A percentile compares a stretch with the other conserved stretches of the same genome.
These are phyloP conservation scores for Hyles lineata DNA, from an alignment of 2,888 invertebrate genomes.

Conservation along the genomic window DNA sequence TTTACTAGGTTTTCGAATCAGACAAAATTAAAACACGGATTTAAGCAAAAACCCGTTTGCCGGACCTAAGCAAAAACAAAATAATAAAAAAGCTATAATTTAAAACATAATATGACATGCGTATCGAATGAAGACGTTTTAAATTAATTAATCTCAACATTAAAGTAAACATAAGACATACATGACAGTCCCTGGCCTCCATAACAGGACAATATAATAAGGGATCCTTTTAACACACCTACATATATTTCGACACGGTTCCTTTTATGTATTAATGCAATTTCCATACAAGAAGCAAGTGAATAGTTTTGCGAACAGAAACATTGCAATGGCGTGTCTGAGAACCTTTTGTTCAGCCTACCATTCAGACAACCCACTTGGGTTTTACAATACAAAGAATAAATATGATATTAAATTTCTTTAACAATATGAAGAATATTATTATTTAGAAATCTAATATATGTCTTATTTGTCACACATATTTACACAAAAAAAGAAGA, in stretches of 20 bases:
- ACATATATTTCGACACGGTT: conserved; percentile 18
- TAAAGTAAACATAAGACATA: too few species aligned
- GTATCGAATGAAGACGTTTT: neutral
- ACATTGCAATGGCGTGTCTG: conserved; percentile 38
- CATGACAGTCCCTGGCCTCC: neutral
- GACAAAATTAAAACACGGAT: too few species aligned
- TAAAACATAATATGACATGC: too few species aligned
- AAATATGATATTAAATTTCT: neutral
- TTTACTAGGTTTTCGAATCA: too few species aligned
- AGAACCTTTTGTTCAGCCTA: conserved; percentile 28
- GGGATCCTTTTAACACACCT: neutral
- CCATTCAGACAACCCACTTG: conserved; percentile 23
- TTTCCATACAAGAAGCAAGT: conserved; percentile 10
- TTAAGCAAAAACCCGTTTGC: too few species aligned
- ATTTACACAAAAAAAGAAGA: too few species aligned
- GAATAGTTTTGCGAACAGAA: conserved; percentile 30
- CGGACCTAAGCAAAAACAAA: too few species aligned
- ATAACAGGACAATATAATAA: neutral
- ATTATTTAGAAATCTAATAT: too few species aligned
- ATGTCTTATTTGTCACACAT: too few species aligned
- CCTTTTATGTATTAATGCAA: neutral
- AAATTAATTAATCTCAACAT: neutral
- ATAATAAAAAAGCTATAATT: too few species aligned
- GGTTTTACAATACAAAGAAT: neutral
- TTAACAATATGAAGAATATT: neutral